These are phyloP conservation scores for Cyanistes caeruleus DNA, from an alignment of 2,113 vertebrate genomes.

Conservation along the genomic window DNA sequence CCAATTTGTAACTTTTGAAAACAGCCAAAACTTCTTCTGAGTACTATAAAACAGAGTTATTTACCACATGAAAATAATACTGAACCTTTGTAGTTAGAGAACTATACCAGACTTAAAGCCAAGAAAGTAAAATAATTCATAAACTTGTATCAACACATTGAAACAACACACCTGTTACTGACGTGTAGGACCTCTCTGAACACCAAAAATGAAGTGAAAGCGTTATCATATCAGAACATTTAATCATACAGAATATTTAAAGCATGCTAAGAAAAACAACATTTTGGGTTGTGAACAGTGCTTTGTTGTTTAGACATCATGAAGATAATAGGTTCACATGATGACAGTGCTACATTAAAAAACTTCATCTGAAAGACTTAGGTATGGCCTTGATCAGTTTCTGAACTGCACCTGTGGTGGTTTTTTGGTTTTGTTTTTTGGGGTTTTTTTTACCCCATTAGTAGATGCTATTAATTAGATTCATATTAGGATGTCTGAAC, in stretches of 20 bases:
- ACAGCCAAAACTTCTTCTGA: constrained; percentile 96
- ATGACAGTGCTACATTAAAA: background rate
- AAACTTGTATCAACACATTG: background rate
- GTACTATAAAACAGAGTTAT: constrained; percentile 77
- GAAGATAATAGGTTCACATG: background rate
- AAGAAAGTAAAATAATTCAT: background rate
- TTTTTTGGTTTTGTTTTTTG: no score
- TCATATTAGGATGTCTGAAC: background rate
- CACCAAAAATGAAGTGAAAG: background rate
- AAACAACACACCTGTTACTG: background rate
- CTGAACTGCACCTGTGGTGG: accelerated
- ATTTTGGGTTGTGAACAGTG: background rate
- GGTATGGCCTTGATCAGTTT: background rate
- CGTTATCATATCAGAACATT: background rate
- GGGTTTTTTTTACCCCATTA: background rate
- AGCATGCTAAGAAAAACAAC: background rate
- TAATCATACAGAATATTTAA: background rate
- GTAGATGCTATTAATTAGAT: background rate
- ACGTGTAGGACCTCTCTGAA: background rate
- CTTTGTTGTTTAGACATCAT: background rate
- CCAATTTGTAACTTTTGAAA: constrained; percentile 97
- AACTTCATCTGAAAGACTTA: background rate
- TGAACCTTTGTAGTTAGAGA: background rate
- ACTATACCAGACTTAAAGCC: background rate
- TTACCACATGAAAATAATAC: background rate